Evolutionary conservation across 2,797 vertebrate species (phyloP).

Genomic region (Ctenochaetus hawaiiensis): DNA sequence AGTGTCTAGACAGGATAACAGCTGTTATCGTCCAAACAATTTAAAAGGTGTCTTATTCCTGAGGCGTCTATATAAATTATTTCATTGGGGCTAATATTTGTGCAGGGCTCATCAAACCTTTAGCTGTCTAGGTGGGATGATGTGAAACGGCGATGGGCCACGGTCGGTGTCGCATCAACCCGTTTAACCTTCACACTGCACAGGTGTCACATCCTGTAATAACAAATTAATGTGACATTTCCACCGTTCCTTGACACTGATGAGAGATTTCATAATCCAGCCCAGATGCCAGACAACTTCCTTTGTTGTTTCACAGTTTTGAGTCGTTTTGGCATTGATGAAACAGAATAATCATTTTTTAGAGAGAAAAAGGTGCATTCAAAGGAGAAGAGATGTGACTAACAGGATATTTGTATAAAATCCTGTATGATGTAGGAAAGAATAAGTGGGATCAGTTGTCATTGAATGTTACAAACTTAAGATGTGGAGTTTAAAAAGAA

Average conservation of each 20-base stretch:
- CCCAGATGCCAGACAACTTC: not conserved
- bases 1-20: constrained; percentile 38
- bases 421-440: not conserved
- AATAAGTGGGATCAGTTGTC: not conserved
- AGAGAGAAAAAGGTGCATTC: not conserved
- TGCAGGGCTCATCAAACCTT: constrained; percentile 16
- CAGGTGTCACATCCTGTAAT: constrained; percentile 43
- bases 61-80: constrained; percentile 32
- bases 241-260: constrained; percentile 22
- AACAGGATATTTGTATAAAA: not conserved
- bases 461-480: not conserved
- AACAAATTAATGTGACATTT: constrained; percentile 63
- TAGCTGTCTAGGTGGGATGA: constrained; percentile 23
- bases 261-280: constrained; percentile 35
- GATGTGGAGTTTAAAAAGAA: not conserved
- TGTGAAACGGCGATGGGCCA: constrained; percentile 1
- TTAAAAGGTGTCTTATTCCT: constrained; percentile 20
- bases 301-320: constrained; percentile 1
- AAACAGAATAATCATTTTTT: not conserved
- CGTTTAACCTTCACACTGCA: constrained; percentile 51
- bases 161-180: constrained; percentile 50
- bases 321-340: not conserved
- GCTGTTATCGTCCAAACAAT: constrained; percentile 28
- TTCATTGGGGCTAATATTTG: constrained; percentile 23
- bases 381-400: not conserved